Evolutionary conservation across 2,888 invertebrate genomes (phyloP).

Genomic region (Pheosia tremula): DNA sequence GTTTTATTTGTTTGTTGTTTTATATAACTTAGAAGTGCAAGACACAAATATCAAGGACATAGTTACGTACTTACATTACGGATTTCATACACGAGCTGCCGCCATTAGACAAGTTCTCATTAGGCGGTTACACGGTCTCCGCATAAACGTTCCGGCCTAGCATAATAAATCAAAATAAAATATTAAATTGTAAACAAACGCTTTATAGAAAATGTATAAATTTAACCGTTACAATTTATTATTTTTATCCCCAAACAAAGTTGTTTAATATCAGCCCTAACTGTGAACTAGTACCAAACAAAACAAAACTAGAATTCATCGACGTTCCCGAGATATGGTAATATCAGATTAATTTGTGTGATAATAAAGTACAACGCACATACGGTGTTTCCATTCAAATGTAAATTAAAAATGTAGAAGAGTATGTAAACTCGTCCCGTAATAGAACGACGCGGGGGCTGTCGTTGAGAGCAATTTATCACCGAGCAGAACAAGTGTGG

Average conservation of each 20-base stretch:
- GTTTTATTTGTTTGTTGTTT: slow-evolving; percentile 38
- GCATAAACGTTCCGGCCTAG: slow-evolving; percentile 42
- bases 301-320: slow-evolving; percentile 42
- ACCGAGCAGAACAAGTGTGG: slow-evolving; percentile 61
- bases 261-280: slow-evolving; percentile 65
- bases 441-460: slow-evolving; percentile 63
- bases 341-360: slow-evolving; percentile 55
- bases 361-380: slow-evolving; percentile 61
- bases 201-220: slow-evolving; percentile 63
- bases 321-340: slow-evolving; percentile 48
- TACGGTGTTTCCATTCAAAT: slow-evolving; percentile 63
- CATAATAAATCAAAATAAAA: slow-evolving; percentile 74
- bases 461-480: slow-evolving; percentile 73
- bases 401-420: slow-evolving; percentile 70
- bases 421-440: slow-evolving; percentile 61
- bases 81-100: slow-evolving; percentile 69
- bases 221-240: slow-evolving; percentile 63
- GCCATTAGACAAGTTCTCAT: slow-evolving; percentile 73
- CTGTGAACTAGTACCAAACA: slow-evolving; percentile 39
- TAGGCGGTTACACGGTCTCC: slow-evolving; percentile 66
- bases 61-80: slow-evolving; percentile 73
- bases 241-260: slow-evolving; percentile 59
- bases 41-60: slow-evolving; percentile 71
- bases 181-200: slow-evolving; percentile 67
- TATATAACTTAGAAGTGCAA: slow-evolving; percentile 63